A percentile compares a stretch with the other conserved stretches of the same genome.
phyloP scores from a whole-genome alignment of 2,113 vertebrate species.

The Paradisaea rubra region DNA sequence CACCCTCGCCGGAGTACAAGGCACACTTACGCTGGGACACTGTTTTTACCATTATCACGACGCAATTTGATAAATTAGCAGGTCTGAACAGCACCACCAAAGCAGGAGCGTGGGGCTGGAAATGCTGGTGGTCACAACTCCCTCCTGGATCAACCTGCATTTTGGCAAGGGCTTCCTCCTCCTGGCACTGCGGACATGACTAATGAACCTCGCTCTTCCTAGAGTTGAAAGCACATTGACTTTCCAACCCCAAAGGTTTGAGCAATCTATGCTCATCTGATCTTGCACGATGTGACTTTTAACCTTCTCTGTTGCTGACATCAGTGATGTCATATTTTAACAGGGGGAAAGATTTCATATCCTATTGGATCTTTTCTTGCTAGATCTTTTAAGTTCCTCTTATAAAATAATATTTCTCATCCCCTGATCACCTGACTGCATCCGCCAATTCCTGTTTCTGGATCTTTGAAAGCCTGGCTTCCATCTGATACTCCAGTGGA shows the following conservation, averaged over 20 bases:
- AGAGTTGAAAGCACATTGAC: not conserved
- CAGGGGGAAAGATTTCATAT: not conserved
- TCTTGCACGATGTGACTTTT: not conserved
- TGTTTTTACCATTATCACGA: rapidly evolving
- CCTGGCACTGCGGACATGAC: not conserved
- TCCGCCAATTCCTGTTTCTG: not conserved
- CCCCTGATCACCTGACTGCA: not conserved
- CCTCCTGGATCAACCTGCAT: not conserved
- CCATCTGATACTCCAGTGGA: not conserved
- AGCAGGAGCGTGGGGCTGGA: not conserved
- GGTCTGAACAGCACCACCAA: not conserved
- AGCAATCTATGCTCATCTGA: not conserved
- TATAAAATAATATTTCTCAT: not conserved
- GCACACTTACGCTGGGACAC: not conserved
- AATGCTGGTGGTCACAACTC: not conserved
- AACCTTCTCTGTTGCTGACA: not conserved
- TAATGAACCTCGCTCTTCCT: not conserved
- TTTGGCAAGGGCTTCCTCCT: not conserved
- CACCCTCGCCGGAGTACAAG: rapidly evolving
- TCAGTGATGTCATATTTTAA: not conserved
- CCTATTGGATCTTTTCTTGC: not conserved
- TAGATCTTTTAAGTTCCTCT: not conserved
- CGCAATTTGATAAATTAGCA: not conserved
- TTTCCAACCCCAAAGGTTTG: not conserved
- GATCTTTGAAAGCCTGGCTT: not conserved